Base-by-base conservation (phyloP, 2,797 vertebrate species). In the Poeciliopsis presidionis region DNA sequence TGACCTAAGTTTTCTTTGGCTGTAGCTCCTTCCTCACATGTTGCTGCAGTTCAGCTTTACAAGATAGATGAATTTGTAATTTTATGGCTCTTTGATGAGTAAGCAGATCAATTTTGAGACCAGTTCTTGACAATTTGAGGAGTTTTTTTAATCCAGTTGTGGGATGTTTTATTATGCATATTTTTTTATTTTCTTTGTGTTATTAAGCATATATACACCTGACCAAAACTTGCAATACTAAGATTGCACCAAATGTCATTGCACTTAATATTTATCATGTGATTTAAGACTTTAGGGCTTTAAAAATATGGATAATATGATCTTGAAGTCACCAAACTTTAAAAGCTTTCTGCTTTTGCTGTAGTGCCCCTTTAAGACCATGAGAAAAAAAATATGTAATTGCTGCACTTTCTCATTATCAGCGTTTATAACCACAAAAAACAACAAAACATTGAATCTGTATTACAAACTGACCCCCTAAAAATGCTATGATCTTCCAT, bases 381-480 rank as follows among this genome's bases (percentile, higher is more conserved):
- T 1, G 1, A 77, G 65, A 39, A 41, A 43, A 76, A 41, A 74
- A 33, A n/a, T 47, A 39, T 72, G 39, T 22, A 59, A 79, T 6
- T 72, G 55, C 33, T 55, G 30, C 53, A 25, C 72, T 65, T 69
- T 59, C 55, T 46, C 61, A 73, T 25, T 51, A 28, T 47, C 55
- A 51, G 13, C 0, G 28, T 63, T 67, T 77, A 1, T 77, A 59
- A 45, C 72, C 46, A 73, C 67, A 76, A 33, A 25, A 72, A 59
- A 0, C 0, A 33, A 70, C 20, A 30, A 11, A 33, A 57, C 53
- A 46, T 30, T 33, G 61, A 47, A 57, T 80, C 47, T 83, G 70
- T 63, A 76, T 81, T 36, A 55, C 12, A 74, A 85, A 63, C 47
- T 30, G 20, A 81, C 20, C 20, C 73, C 46, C 36, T 49, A 36